Evolutionary conservation across 2,113 vertebrate species (phyloP).

Genomic region (Myotis davidii): DNA sequence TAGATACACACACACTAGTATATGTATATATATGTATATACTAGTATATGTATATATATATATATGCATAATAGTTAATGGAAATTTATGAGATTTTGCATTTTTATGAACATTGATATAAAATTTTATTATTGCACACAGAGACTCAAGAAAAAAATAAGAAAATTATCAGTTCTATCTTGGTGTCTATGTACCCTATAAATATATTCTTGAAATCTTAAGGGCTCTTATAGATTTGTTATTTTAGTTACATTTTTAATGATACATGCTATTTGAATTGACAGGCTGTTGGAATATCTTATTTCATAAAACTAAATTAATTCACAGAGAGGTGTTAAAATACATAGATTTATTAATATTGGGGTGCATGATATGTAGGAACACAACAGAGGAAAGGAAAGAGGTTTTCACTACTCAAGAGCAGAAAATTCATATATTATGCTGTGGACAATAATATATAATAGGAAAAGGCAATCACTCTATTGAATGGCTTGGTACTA

Average conservation of each 20-base stretch:
- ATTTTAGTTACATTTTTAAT: slow-evolving; percentile 72
- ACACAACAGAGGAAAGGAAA: neutral
- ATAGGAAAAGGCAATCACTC: slow-evolving; percentile 57
- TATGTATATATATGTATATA: too few relatives aligned
- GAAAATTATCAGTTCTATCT: neutral
- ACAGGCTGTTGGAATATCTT: slow-evolving; percentile 30
- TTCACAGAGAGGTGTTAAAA: slow-evolving; percentile 34
- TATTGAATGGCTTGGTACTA: slow-evolving; percentile 51
- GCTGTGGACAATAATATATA: slow-evolving; percentile 58
- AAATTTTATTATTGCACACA: slow-evolving; percentile 32
- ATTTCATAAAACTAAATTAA: slow-evolving; percentile 45
- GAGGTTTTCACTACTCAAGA: slow-evolving; percentile 32
- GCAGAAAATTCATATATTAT: slow-evolving; percentile 63
- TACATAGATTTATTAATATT: slow-evolving; percentile 58
- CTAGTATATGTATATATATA: neutral
- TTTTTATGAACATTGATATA: slow-evolving; percentile 21
- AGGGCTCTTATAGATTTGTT: slow-evolving; percentile 13
- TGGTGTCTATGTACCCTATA: neutral
- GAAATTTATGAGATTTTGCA: neutral
- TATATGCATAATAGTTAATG: neutral
- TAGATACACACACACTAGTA: too few relatives aligned
- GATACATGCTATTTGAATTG: slow-evolving; percentile 36
- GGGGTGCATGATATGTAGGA: slow-evolving; percentile 19
- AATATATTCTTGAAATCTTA: slow-evolving; percentile 55
- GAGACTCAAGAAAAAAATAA: neutral